Conservation (phyloP, 2,797 vertebrate species). For the Lates japonicus region DNA sequence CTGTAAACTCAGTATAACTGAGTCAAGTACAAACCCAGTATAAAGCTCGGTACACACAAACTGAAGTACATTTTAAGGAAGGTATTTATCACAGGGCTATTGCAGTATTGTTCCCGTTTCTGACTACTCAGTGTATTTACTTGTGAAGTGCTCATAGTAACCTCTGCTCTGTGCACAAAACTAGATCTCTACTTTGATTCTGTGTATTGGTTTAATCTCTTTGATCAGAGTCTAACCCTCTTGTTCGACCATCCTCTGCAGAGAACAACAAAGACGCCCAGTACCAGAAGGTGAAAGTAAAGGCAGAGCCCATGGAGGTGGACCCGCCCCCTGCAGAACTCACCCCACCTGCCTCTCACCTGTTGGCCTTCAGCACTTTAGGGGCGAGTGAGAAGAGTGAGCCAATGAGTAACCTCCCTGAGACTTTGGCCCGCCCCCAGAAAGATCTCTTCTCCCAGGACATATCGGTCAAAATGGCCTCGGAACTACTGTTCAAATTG, state of each 20-base stretch:
- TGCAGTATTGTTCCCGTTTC: neutral
- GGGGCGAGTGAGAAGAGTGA: conserved; percentile 91
- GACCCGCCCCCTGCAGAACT: conserved; percentile 87
- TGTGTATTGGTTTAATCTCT: neutral
- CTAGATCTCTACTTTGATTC: neutral
- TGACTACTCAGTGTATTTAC: neutral
- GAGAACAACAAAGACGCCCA: conserved; percentile 96
- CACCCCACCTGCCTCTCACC: conserved; percentile 85
- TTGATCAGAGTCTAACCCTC: conserved; percentile 40
- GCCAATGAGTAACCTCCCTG: conserved; percentile 90
- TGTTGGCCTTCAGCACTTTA: conserved; percentile 95
- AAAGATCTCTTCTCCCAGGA: conserved; percentile 99
- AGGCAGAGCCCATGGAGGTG: conserved; percentile 98
- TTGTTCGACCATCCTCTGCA: conserved; percentile 73
- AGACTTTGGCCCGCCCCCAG: conserved; percentile 91
- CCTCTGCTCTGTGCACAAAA: neutral
- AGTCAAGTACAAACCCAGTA: neutral
- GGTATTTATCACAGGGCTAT: neutral
- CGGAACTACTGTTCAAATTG: conserved; percentile 97
- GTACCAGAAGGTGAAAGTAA: conserved; percentile 91
- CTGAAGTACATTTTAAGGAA: neutral
- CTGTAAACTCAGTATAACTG: neutral
- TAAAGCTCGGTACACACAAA: neutral
- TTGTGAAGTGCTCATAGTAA: neutral
- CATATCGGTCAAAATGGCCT: conserved; percentile 99